Conservation (phyloP, 2,113 vertebrate species). For the Rallus limicola region DNA sequence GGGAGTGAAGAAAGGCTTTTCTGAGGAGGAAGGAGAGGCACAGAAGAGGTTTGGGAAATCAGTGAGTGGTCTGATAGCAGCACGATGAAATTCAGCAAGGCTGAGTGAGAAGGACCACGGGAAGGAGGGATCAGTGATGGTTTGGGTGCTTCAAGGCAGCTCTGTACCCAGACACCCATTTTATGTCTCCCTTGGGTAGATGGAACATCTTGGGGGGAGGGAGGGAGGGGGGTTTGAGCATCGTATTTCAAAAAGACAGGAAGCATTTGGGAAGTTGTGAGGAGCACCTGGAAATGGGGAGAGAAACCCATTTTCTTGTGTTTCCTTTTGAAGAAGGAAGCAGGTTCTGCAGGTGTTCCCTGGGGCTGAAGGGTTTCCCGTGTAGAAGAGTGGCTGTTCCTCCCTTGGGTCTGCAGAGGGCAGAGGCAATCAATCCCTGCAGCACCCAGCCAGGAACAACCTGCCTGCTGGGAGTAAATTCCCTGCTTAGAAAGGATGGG, state of each 20-base stretch:
- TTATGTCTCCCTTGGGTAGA: not conserved
- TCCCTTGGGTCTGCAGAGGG: constrained; percentile 1
- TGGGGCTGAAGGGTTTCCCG: fast-evolving
- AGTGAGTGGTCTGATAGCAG: not conserved
- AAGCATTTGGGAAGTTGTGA: not conserved
- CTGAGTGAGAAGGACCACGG: not conserved
- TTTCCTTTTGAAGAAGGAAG: not conserved
- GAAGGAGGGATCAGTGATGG: too few relatives aligned
- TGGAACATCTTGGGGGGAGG: not conserved
- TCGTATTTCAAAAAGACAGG: fast-evolving
- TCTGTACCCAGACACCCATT: fast-evolving
- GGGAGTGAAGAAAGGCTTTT: not conserved
- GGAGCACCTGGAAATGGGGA: not conserved
- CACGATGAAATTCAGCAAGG: too few relatives aligned
- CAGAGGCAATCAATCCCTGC: not conserved
- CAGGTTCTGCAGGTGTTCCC: not conserved
- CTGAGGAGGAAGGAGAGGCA: not conserved
- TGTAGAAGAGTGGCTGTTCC: not conserved
- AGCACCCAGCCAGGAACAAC: not conserved
- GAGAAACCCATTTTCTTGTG: not conserved
- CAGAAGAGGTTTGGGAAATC: not conserved
- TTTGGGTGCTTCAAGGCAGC: too few relatives aligned
- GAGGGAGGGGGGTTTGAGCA: too few relatives aligned
- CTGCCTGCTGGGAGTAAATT: not conserved
- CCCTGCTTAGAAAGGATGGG: fast-evolving